Base-by-base conservation (phyloP, 2,113 vertebrate species). In the Eptesicus fuscus region DNA sequence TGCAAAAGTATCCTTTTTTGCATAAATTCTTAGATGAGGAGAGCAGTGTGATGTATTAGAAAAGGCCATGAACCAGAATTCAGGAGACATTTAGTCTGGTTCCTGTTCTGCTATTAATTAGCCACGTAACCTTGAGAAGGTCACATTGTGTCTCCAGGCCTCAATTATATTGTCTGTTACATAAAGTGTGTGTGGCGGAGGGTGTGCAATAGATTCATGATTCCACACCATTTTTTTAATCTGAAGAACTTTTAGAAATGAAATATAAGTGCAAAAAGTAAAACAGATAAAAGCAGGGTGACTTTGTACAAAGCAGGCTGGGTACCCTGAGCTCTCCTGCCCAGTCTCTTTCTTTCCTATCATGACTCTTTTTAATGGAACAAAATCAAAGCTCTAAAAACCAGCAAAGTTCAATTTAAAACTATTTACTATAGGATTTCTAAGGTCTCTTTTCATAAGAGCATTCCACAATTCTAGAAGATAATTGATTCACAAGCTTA, bases 41-140 rank as follows among this genome's bases (percentile, higher is more conserved):
- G 44, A 93, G 90, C 28, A n/a, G 67, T 79, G 12, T 93, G 94
- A 94, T 96, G 70, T 93, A 93, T 94, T 67, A 93, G 90, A 77
- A 95, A 93, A 90, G 84, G 77, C 90, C 80, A 23, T 87, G 92
- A 95, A 96, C 78, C 28, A 91, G 84, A 93, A 92, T 92, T 90
- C 30, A 32, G 61, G 51, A 95, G 94, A 95, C 71, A 77, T 91
- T 95, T 83, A 83, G 53, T 93, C 90, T 95, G 67, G 83, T 93
- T 82, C 71, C 85, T 69, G 35, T 42, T 96, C 92, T 93, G 77
- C 65, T 82, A 94, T 95, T 97, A 96, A 97, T 92, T 97, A 96
- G 92, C 76, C 44, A 12, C 51, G 61, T 96, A 92, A 95, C 96
- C 90, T 96, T 97, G 95, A 88, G 94, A 95, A 96, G 95, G 86